phyloP scores from a whole-genome alignment of 2,797 vertebrate species.

The Poeciliopsis presidionis region DNA sequence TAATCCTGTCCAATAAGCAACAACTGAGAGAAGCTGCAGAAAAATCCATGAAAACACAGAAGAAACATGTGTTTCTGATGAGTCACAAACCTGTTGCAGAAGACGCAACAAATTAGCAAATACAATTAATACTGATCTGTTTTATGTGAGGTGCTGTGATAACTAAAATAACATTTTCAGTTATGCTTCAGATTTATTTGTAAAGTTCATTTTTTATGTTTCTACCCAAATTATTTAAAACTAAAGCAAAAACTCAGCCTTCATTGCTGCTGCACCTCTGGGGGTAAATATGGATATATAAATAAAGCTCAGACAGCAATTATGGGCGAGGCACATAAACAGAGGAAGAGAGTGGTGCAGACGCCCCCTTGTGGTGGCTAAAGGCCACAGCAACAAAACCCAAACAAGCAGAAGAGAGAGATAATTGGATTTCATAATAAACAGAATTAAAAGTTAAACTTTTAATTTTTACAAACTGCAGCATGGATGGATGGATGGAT shows the following conservation, averaged over 20 bases:
- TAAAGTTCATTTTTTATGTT: too few species aligned
- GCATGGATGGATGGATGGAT: background rate
- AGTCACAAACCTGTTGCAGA: too few species aligned
- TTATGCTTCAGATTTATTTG: too few species aligned
- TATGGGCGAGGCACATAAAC: background rate
- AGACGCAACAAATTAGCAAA: too few species aligned
- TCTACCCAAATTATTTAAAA: too few species aligned
- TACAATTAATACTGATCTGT: too few species aligned
- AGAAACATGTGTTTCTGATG: too few species aligned
- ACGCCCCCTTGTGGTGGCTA: background rate
- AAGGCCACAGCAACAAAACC: background rate
- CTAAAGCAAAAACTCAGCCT: too few species aligned
- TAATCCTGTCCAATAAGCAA: background rate
- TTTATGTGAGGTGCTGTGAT: too few species aligned
- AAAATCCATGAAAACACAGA: too few species aligned
- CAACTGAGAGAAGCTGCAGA: too few species aligned
- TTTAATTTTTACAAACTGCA: background rate
- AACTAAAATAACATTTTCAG: background rate
- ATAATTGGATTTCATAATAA: background rate
- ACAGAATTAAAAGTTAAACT: background rate
- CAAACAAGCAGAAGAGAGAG: background rate
- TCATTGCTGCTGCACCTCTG: too few species aligned
- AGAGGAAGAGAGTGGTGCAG: background rate
- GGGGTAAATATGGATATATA: background rate
- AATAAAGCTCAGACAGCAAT: background rate